Evolutionary conservation across 2,113 vertebrate species (phyloP).

Genomic region (Dipodomys ordii): DNA sequence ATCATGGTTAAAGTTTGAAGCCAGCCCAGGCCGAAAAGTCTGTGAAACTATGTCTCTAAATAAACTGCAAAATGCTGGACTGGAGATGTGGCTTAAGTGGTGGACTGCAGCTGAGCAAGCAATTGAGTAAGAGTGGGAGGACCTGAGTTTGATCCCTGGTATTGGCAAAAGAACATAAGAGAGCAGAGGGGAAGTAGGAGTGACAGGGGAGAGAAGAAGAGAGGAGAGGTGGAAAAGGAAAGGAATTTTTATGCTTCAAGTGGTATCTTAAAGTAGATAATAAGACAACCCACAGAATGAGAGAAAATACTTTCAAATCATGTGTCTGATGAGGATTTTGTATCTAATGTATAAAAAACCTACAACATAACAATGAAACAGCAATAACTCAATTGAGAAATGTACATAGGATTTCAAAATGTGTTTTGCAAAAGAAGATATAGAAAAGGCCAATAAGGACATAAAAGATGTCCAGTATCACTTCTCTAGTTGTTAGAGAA

Average conservation of each 20-base stretch:
- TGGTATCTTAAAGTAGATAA: slow-evolving; percentile 32
- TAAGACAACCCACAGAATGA: slow-evolving; percentile 34
- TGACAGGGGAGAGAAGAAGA: too few relatives aligned
- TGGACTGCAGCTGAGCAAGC: too few relatives aligned
- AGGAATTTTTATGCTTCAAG: neutral
- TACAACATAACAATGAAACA: slow-evolving; percentile 43
- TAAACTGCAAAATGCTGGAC: too few relatives aligned
- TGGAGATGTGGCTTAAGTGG: too few relatives aligned
- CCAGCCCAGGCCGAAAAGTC: too few relatives aligned
- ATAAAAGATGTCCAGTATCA: neutral
- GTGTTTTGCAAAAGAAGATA: slow-evolving; percentile 16
- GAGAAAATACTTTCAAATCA: slow-evolving; percentile 43
- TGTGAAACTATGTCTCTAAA: too few relatives aligned
- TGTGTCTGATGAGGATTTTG: slow-evolving; percentile 16
- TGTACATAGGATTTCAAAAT: slow-evolving; percentile 24
- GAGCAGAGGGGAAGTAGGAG: too few relatives aligned
- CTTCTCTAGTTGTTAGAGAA: slow-evolving; percentile 47
- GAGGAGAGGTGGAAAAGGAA: neutral
- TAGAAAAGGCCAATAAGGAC: slow-evolving; percentile 22
- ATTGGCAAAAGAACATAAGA: too few relatives aligned
- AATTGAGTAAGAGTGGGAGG: too few relatives aligned
- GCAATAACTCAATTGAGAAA: slow-evolving; percentile 23
- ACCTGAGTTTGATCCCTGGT: too few relatives aligned
- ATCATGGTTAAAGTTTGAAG: too few relatives aligned
- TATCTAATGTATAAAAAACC: neutral